These are phyloP conservation scores for Tor tambroides DNA, from an alignment of 2,113 vertebrate genomes.

Conservation along the genomic window DNA sequence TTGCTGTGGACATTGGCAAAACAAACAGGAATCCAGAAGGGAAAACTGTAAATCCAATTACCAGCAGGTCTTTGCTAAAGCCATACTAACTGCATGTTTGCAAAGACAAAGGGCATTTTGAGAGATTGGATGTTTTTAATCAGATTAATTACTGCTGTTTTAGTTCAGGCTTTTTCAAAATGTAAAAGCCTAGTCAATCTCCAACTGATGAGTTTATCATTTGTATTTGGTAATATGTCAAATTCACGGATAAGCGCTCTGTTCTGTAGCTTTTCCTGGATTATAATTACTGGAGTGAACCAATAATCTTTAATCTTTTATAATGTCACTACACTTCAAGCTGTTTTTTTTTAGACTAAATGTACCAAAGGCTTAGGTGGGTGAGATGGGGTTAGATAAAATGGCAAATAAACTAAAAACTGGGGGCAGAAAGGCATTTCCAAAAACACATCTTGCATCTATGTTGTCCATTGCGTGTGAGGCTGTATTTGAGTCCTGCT, in stretches of 20 bases:
- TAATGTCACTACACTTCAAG: not conserved
- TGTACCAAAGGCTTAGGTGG: not conserved
- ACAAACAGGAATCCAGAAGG: not conserved
- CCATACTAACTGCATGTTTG: not conserved
- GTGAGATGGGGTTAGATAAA: not conserved
- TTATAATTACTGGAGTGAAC: not conserved
- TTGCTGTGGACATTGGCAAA: not conserved
- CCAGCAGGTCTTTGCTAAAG: not conserved
- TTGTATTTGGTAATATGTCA: not conserved
- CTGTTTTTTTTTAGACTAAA: not conserved
- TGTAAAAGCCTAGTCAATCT: not conserved
- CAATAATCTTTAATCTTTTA: not conserved
- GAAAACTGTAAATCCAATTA: not conserved
- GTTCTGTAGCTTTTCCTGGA: not conserved
- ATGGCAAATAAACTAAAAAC: not conserved
- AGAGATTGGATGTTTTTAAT: slow-evolving; percentile 24
- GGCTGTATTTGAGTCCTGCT: slow-evolving; percentile 11
- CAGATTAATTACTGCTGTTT: not conserved
- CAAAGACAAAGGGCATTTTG: slow-evolving; percentile 1
- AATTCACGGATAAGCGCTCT: not conserved
- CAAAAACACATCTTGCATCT: not conserved
- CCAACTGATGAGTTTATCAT: not conserved
- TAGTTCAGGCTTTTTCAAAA: not conserved
- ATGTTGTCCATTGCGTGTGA: slow-evolving; percentile 34
- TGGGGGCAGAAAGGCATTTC: not conserved